Conservation (phyloP, 2,888 invertebrate genomes). For the Bellardia pandia region DNA sequence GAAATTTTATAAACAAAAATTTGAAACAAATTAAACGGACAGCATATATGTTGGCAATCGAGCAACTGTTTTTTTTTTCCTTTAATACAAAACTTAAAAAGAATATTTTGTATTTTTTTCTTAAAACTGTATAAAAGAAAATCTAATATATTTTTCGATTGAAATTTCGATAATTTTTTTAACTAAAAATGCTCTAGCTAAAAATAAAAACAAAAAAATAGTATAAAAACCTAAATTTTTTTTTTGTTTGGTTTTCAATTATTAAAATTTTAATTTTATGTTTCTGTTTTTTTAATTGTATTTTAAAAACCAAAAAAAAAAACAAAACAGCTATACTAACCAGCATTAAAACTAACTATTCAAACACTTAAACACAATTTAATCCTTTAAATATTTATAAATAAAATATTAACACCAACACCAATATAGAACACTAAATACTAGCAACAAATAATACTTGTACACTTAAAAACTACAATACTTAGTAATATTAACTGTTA, state of each 20-base stretch:
- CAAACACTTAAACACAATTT: conserved; percentile 43
- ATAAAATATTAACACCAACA: conserved; percentile 31
- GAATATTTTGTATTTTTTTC: conserved; percentile 60
- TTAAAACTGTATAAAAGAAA: conserved; percentile 36
- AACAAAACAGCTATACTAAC: conserved; percentile 61
- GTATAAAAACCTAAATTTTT: conserved; percentile 32
- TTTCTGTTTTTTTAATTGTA: conserved; percentile 37
- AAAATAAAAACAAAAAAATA: conserved; percentile 8
- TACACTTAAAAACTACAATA: conserved; percentile 6
- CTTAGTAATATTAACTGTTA: conserved; percentile 19
- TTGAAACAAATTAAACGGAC: conserved; percentile 78
- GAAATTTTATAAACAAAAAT: conserved; percentile 36
- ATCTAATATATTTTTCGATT: conserved; percentile 69
- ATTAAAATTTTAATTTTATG: conserved; percentile 30
- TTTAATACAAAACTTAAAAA: conserved; percentile 51
- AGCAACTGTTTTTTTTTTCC: conserved; percentile 78
- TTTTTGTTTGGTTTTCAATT: conserved; percentile 44
- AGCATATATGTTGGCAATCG: conserved; percentile 85
- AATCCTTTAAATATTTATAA: conserved; percentile 42
- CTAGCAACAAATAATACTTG: not conserved
- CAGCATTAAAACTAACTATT: conserved; percentile 59
- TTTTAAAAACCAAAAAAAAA: conserved; percentile 7
- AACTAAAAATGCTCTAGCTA: conserved; percentile 55
- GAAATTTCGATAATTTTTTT: conserved; percentile 77
- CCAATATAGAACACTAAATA: conserved; percentile 18